These are phyloP conservation scores for Barnardius zonarius DNA, from an alignment of 2,113 vertebrate species.

Conservation along the genomic window DNA sequence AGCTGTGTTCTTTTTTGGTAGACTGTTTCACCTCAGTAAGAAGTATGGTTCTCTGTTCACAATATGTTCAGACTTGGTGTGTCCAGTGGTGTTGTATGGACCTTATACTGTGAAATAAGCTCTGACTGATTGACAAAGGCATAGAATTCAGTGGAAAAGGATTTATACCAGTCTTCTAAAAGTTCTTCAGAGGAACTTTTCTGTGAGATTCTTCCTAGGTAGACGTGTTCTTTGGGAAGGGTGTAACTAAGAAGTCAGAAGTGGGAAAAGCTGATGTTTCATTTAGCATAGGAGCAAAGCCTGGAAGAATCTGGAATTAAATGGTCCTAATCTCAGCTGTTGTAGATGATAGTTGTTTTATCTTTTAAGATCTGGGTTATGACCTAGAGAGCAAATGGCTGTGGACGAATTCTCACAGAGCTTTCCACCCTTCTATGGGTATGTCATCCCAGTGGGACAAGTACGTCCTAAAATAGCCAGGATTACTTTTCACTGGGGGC, in stretches of 20 bases:
- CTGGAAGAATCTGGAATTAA: not conserved
- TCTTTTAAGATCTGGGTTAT: not conserved
- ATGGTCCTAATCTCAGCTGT: not conserved
- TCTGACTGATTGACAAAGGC: slow-evolving; percentile 25
- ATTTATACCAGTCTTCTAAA: not conserved
- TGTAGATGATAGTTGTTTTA: not conserved
- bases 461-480: not conserved
- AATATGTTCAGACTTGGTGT: not conserved
- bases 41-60: slow-evolving; percentile 17
- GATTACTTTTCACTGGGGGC: not conserved
- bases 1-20: not conserved
- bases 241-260: not conserved
- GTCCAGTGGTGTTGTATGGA: slow-evolving; percentile 30
- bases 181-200: not conserved
- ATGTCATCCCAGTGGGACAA: not conserved
- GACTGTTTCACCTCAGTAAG: slow-evolving; percentile 6
- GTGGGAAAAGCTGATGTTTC: not conserved
- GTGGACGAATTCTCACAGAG: not conserved
- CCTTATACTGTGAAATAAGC: slow-evolving; percentile 53
- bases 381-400: not conserved
- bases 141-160: slow-evolving; percentile 60
- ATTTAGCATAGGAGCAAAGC: not conserved
- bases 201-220: not conserved
- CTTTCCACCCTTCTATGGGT: not conserved
- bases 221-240: not conserved